Evolutionary conservation across 2,113 vertebrate genomes (phyloP).

Genomic region (Phaethornis superciliosus): DNA sequence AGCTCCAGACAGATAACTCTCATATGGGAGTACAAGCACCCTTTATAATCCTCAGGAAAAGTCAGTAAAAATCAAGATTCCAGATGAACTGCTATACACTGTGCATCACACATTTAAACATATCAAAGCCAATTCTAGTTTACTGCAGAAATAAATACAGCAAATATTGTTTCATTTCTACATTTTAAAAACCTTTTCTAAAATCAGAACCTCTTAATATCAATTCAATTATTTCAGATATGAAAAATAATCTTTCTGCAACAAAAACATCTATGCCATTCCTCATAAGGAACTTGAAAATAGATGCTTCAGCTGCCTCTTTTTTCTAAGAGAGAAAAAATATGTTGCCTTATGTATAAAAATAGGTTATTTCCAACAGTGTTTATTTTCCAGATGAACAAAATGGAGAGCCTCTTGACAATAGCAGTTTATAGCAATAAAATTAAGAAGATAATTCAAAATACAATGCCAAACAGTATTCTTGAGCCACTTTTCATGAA

Average conservation of each 20-base stretch:
- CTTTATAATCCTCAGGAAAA: background rate
- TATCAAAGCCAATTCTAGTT: background rate
- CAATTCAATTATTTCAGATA: background rate
- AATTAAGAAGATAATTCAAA: background rate
- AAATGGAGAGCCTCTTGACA: background rate
- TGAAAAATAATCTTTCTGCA: constrained; percentile 15
- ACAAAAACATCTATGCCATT: constrained; percentile 6
- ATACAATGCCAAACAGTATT: background rate
- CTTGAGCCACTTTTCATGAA: background rate
- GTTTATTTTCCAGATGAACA: background rate
- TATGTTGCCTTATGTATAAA: background rate
- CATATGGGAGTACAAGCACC: background rate
- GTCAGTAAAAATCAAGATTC: constrained; percentile 1
- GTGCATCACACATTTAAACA: background rate
- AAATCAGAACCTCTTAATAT: background rate
- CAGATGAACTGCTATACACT: background rate
- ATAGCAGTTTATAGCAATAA: background rate
- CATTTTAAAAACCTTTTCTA: background rate
- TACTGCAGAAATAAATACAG: background rate
- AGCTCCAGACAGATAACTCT: background rate
- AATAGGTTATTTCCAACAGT: background rate
- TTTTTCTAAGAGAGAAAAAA: constrained; percentile 5
- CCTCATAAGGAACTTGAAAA: constrained; percentile 29
- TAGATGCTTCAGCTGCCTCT: background rate
- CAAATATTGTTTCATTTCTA: background rate